Evolutionary conservation across 2,113 vertebrate genomes (phyloP), one percentile per base, ranked within the genome.

Genomic region (Rhabdomys dilectus): DNA sequence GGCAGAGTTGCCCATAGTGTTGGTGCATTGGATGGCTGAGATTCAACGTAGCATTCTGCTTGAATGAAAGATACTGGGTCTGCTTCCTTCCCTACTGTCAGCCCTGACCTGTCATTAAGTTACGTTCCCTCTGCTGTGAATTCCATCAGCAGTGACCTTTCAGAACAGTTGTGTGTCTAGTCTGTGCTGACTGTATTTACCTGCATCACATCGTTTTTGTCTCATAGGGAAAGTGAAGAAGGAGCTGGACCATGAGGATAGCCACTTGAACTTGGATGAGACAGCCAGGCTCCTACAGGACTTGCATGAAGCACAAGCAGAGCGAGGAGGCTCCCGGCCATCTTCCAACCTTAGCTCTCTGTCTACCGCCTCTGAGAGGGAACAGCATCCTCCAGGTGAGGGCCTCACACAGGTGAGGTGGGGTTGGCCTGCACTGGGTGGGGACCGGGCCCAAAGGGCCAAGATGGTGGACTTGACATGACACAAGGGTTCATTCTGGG

Each of bases 271-370:
- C 96, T 99, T 99, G 98, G 99, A 99, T 0, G 99, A 99, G 70
- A 98, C 99, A 15, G 98, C 99, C 8, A 99, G 99, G 97, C 98
- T 99, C 36, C 98, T 99, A 66, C 99, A 99, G 98, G 99, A 99
- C 96, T 99, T 99, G 95, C 99, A 99, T 66, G 99, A 99, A 51
- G 99, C 99, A 2, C 99, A 99, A 97, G 99, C 99, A 0, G 99
- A 99, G 82, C 98, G 99, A 51, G 99, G 99, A 10, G 99, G 99
- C 94, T 99, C 99, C 66, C 99, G 99, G 93, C 99, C 99, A 0
- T 99, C 99, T 0, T 99, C 99, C 81, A 99, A 99, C 96, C 98
- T 99, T 97, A 99, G 99, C 93, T 99, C 99, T 11, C 99, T 99
- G 89, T 99, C 99, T 91, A 99, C 99, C 82, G 95, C 99, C 34